Evolutionary conservation across 2,888 invertebrate species (phyloP).

Genomic region (Eupithecia abbreviata): DNA sequence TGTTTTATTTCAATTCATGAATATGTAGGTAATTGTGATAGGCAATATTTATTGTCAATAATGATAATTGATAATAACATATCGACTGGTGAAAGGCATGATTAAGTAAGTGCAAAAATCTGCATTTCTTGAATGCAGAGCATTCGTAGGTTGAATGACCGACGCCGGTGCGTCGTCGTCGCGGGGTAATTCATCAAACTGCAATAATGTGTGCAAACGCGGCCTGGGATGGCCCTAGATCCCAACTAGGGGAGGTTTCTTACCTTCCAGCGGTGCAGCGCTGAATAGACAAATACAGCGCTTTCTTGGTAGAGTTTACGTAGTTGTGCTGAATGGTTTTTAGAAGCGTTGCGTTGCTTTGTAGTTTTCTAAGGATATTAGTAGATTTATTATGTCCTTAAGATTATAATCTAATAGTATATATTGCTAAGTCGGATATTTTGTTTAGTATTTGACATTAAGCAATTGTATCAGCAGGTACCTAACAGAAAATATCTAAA

Average conservation of each 20-base stretch:
- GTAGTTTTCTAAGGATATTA: neutral
- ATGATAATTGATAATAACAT: neutral
- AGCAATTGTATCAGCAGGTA: neutral
- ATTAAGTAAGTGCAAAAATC: constrained; percentile 26
- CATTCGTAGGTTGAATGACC: constrained; percentile 70
- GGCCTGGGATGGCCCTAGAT: constrained; percentile 66
- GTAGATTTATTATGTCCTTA: neutral
- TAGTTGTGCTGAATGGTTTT: neutral
- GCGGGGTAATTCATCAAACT: constrained; percentile 74
- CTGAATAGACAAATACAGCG: constrained; percentile 56
- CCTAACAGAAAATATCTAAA: no score
- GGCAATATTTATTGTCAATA: neutral
- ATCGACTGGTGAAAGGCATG: constrained; percentile 11
- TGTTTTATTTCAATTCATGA: no score
- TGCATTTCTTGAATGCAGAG: constrained; percentile 30
- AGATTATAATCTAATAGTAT: neutral
- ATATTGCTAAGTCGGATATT: neutral
- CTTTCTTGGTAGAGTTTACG: constrained; percentile 27
- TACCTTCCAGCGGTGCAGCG: constrained; percentile 57
- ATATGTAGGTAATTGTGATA: no score
- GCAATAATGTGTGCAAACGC: constrained; percentile 75
- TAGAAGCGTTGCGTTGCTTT: neutral
- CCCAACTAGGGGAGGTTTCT: constrained; percentile 62
- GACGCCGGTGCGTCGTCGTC: constrained; percentile 53
- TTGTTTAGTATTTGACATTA: neutral